Conservation (phyloP, 2,113 vertebrate species). For the Naja naja region DNA sequence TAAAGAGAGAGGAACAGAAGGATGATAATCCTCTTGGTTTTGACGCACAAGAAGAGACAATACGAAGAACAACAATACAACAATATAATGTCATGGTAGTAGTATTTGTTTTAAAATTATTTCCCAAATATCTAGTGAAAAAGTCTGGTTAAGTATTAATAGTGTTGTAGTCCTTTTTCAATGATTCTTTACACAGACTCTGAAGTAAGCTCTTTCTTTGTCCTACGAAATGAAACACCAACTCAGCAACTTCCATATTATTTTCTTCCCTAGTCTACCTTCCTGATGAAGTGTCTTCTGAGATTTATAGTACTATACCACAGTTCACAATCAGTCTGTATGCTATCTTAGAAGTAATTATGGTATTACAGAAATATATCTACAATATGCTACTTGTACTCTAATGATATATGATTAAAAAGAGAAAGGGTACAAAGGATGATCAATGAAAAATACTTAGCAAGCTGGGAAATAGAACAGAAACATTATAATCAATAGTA, state of each 20-base stretch:
- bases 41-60: not conserved
- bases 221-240: not conserved
- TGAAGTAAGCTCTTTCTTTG: not conserved
- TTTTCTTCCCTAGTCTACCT: not conserved
- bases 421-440: not conserved
- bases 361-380: not conserved
- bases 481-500: not conserved
- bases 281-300: not conserved
- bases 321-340: not conserved
- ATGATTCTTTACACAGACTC: not conserved
- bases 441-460: not conserved
- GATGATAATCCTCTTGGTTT: not conserved
- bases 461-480: not conserved
- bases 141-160: not conserved
- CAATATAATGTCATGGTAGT: not conserved
- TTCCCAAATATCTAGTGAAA: not conserved
- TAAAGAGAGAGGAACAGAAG: not conserved
- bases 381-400: not conserved
- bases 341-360: not conserved
- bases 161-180: not conserved
- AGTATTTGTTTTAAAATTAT: not conserved
- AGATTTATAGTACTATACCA: not conserved
- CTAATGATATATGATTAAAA: not conserved
- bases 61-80: not conserved
- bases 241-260: not conserved